These are phyloP conservation scores for Coracopsis vasa DNA, from an alignment of 2,113 vertebrate genomes.

Conservation along the genomic window DNA sequence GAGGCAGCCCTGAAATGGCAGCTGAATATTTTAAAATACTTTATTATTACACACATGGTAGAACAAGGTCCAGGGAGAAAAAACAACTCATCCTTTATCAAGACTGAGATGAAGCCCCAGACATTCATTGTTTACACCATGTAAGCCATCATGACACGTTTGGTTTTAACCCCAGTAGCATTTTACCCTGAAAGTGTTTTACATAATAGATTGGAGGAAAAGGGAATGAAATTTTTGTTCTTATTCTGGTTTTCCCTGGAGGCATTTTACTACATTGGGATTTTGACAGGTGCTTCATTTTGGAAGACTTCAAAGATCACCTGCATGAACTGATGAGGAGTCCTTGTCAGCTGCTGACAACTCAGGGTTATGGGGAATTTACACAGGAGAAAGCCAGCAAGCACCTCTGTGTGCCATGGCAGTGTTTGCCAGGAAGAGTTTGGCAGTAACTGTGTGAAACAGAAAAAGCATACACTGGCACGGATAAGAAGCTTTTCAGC, in stretches of 20 bases:
- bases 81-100: background rate
- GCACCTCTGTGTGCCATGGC: background rate
- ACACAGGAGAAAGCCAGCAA: background rate
- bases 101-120: background rate
- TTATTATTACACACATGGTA: background rate
- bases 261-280: background rate
- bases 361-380: background rate
- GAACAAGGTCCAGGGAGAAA: background rate
- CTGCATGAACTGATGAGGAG: background rate
- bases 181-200: background rate
- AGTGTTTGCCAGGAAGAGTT: background rate
- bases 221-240: background rate
- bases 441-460: background rate
- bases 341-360: background rate
- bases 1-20: background rate
- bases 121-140: background rate
- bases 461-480: background rate
- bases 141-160: background rate
- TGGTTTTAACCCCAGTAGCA: background rate
- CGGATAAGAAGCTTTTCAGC: constrained; percentile 31
- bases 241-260: background rate
- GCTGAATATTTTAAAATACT: background rate
- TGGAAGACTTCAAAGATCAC: background rate
- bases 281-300: background rate
- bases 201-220: background rate